These are phyloP conservation scores for Aphaenogaster ashmeadi DNA, from an alignment of 1,140 invertebrate genomes.

Conservation along the genomic window DNA sequence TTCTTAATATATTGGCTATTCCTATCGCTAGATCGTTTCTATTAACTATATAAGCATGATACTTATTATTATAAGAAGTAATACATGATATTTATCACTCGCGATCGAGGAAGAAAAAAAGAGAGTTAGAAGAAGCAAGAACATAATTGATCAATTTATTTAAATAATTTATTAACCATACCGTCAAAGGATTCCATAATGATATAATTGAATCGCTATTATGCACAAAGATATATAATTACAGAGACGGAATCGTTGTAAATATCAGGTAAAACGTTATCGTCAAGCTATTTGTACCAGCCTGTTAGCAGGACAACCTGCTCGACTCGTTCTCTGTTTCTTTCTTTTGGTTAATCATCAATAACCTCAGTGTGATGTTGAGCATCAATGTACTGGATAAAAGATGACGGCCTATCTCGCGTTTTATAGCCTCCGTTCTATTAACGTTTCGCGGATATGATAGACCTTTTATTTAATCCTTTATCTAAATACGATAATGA, in stretches of 20 bases:
- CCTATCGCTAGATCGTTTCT: not conserved
- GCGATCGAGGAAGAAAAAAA: not conserved
- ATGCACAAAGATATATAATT: not conserved
- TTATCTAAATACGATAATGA: not conserved
- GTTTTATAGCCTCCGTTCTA: not conserved
- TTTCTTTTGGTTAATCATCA: slow-evolving; percentile 35
- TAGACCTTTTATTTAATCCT: not conserved
- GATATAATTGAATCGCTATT: slow-evolving; percentile 31
- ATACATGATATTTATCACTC: slow-evolving; percentile 20
- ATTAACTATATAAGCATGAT: slow-evolving; percentile 14
- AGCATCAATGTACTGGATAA: slow-evolving; percentile 22
- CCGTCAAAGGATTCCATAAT: not conserved
- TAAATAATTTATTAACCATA: not conserved
- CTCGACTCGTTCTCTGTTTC: slow-evolving; percentile 36
- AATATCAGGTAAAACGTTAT: slow-evolving; percentile 49
- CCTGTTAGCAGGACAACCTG: slow-evolving; percentile 58
- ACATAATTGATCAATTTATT: slow-evolving; percentile 30
- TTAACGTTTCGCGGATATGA: not conserved
- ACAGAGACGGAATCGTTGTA: not conserved
- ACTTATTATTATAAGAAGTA: not conserved
- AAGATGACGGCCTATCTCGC: slow-evolving; percentile 2
- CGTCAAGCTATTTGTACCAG: slow-evolving; percentile 21
- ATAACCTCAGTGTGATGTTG: not conserved
- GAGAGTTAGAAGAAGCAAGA: not conserved
- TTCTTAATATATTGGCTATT: slow-evolving; percentile 3